These are phyloP conservation scores for Malacoraja senta DNA, from an alignment of 2,797 vertebrate genomes.

Conservation along the genomic window DNA sequence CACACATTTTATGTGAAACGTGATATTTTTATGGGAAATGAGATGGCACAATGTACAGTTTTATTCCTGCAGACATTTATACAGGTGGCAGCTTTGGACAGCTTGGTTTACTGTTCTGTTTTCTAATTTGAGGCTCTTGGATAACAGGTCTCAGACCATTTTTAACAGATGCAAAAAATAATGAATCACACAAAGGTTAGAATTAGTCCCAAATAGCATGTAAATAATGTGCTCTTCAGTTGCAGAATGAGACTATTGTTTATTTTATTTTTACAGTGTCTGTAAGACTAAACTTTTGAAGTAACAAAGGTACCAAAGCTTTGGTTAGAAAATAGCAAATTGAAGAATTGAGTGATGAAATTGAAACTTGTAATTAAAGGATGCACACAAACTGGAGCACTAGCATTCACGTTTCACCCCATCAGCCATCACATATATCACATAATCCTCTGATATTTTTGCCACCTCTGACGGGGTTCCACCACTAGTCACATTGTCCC, in stretches of 20 bases:
- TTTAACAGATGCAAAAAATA: neutral
- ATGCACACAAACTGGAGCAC: neutral
- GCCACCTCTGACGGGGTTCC: no score
- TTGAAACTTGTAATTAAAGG: neutral
- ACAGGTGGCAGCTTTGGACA: slow-evolving; percentile 11
- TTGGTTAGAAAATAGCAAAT: neutral
- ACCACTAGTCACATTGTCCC: no score
- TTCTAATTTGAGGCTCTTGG: neutral
- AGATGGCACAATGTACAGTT: neutral
- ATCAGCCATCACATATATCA: no score
- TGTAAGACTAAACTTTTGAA: neutral
- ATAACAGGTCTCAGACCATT: neutral
- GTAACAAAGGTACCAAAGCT: neutral
- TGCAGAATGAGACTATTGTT: neutral
- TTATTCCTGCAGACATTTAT: slow-evolving; percentile 3
- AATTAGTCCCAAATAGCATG: neutral
- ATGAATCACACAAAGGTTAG: neutral
- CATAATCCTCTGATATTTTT: no score
- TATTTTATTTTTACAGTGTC: neutral
- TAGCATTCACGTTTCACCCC: neutral
- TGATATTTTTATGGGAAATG: neutral
- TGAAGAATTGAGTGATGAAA: neutral
- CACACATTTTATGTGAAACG: neutral
- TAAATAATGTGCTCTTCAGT: neutral
- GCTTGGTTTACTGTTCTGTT: neutral